A percentile compares a stretch with the other conserved stretches of the same genome.
Conservation (phyloP, 1,140 invertebrate species). For the Heliconius congener region DNA sequence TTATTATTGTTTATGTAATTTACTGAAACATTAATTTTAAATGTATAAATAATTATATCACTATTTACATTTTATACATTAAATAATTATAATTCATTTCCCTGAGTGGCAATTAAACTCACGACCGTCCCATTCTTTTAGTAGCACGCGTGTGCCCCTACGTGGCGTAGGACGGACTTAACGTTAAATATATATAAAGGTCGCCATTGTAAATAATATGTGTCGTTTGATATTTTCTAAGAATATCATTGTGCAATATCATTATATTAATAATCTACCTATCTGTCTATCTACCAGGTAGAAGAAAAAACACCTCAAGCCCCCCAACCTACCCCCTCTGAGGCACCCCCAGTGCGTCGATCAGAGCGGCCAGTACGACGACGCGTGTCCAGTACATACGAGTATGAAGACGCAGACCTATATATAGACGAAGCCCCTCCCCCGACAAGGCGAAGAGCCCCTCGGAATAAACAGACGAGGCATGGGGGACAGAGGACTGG, state of each 20-base stretch:
- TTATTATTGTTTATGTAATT: no score
- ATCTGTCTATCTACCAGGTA: background rate
- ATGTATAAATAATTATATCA: no score
- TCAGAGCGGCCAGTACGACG: slow-evolving; percentile 70
- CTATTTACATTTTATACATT: no score
- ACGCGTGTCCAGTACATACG: slow-evolving; percentile 71
- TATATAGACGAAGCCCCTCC: slow-evolving; percentile 71
- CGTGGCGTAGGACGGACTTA: no score
- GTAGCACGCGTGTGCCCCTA: no score
- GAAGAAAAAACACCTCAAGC: background rate
- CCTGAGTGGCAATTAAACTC: no score
- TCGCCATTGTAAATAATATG: no score
- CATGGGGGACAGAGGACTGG: slow-evolving; percentile 22
- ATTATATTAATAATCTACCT: background rate
- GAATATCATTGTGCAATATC: background rate
- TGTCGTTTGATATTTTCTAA: no score
- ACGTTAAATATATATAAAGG: no score
- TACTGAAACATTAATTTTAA: no score
- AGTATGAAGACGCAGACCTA: slow-evolving; percentile 75
- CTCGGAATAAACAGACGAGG: slow-evolving; percentile 52
- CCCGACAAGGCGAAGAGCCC: slow-evolving; percentile 71
- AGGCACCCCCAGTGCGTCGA: slow-evolving; percentile 53
- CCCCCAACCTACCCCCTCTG: background rate
- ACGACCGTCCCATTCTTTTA: no score
- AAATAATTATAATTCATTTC: no score